Percentiles rank a stretch among this genome's conserved stretches.
phyloP scores from a whole-genome alignment of 2,888 invertebrate species.

The Archaeoteleia sp. region DNA sequence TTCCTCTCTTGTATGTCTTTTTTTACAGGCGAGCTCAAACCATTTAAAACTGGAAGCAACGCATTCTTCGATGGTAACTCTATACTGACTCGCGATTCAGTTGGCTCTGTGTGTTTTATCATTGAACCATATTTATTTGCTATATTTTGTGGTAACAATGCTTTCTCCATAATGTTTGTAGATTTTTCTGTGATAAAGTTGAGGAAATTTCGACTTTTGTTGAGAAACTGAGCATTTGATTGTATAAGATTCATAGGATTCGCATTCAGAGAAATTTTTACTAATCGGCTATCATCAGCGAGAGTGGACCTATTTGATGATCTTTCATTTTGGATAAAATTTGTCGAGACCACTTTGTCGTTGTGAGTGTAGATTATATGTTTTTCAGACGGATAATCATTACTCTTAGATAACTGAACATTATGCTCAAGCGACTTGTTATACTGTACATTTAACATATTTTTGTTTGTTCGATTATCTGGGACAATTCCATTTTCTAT shows the following conservation, averaged over 20 bases:
- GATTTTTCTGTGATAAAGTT: slow-evolving; percentile 71
- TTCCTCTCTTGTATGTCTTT: slow-evolving; percentile 7
- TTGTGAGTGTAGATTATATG: slow-evolving; percentile 9
- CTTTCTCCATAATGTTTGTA: slow-evolving; percentile 71
- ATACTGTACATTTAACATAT: too few species aligned
- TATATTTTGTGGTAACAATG: slow-evolving; percentile 67
- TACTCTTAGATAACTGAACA: too few species aligned
- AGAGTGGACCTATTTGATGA: slow-evolving; percentile 18
- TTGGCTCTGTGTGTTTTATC: slow-evolving; percentile 24
- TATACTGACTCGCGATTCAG: slow-evolving; percentile 3
- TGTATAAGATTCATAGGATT: slow-evolving; percentile 68
- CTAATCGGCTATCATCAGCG: slow-evolving; percentile 63
- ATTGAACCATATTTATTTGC: slow-evolving; percentile 57
- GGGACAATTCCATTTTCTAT: too few species aligned
- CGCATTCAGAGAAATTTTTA: slow-evolving; percentile 67
- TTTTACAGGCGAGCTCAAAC: slow-evolving; percentile 14
- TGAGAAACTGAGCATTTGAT: slow-evolving; percentile 68
- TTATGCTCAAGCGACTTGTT: too few species aligned
- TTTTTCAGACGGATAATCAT: too few species aligned
- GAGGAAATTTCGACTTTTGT: slow-evolving; percentile 68
- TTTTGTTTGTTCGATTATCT: too few species aligned
- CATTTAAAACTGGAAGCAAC: neutral
- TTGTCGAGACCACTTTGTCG: neutral
- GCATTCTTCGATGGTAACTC: slow-evolving; percentile 11
- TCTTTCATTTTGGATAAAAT: slow-evolving; percentile 8